Base-by-base conservation (phyloP, 2,113 vertebrate genomes). In the Benitochromis conjunctus region DNA sequence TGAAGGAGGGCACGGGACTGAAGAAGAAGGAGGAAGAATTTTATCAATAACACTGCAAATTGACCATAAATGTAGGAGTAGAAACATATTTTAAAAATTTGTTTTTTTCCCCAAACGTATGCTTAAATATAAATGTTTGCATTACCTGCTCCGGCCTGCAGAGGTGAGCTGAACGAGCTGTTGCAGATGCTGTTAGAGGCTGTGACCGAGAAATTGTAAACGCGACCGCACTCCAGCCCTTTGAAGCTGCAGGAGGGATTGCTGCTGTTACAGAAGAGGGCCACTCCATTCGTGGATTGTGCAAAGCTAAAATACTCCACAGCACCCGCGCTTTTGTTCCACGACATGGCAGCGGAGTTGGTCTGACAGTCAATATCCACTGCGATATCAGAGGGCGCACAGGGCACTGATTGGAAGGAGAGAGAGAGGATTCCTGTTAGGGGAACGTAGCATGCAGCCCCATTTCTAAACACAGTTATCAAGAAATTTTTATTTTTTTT, bases 1-100 rank as follows among this genome's bases (percentile, higher is more conserved):
- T 62, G 60, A 81, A 7, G 96, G 96, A 34, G 96, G 81, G 21
- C 96, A 97, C 0, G 96, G 96, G 34, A 87, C 96, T 97, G 85
- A 54, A 81, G 53, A 74, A 53, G 12, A 79, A 41, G 31, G 26
- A 79, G 36, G 69, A 6, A n/a, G 6, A 11, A 41, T 64, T 71
- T 79, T 29, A 71, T n/a, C 7, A 26, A 13, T 74, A 14, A 54
- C 10, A 0, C 21, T 54, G 60, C 5, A 13, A 82, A 55, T 3
- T 41, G 5, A 80, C 19, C 38, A 31, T 31, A 48, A 60, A 41
- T 81, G n/a, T 66, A 26, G 13, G 18, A 36, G 11, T 24, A 21
- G 36, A 56, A 64, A 79, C 4, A 64, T 5, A 71, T 46, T 18
- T 3, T 2, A 46, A 48, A 71, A 16, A 26, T 26, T 1, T 26